phyloP scores from a whole-genome alignment of 2,888 invertebrate genomes.

The Stenolophus ochropezus region DNA sequence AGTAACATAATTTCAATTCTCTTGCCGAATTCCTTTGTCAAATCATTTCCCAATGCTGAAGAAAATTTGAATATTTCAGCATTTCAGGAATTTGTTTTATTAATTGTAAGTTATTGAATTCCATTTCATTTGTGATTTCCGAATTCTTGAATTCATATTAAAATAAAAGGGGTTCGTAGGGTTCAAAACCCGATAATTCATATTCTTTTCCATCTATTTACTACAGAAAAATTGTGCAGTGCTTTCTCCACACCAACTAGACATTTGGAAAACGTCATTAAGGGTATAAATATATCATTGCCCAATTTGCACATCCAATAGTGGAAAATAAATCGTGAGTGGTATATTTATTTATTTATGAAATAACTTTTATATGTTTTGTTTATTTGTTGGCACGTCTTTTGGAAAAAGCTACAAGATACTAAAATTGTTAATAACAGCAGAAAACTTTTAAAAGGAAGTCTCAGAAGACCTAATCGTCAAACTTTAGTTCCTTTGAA shows the following conservation, averaged over 20 bases:
- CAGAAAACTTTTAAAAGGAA: neutral
- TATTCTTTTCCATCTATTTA: too few relatives aligned
- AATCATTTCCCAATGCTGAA: neutral
- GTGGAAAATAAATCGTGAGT: too few relatives aligned
- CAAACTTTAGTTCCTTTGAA: neutral
- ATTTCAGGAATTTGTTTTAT: neutral
- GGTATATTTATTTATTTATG: too few relatives aligned
- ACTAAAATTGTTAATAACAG: neutral
- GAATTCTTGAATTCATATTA: too few relatives aligned
- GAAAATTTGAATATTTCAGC: neutral
- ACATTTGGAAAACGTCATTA: too few relatives aligned
- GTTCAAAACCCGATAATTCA: too few relatives aligned
- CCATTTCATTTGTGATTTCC: neutral
- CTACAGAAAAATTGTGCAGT: too few relatives aligned
- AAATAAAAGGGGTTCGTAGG: too few relatives aligned
- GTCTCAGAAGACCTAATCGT: neutral
- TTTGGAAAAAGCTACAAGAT: neutral
- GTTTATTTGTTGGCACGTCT: neutral
- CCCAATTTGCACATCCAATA: too few relatives aligned
- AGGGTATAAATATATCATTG: too few relatives aligned
- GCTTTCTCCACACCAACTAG: too few relatives aligned
- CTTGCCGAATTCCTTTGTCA: neutral
- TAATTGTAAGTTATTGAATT: neutral
- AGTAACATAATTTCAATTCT: neutral
- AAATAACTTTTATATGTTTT: neutral